A percentile compares a stretch with the other conserved stretches of the same genome.
Evolutionary conservation across 2,888 invertebrate species (phyloP).

Genomic region (Acrocyrtus sp.): DNA sequence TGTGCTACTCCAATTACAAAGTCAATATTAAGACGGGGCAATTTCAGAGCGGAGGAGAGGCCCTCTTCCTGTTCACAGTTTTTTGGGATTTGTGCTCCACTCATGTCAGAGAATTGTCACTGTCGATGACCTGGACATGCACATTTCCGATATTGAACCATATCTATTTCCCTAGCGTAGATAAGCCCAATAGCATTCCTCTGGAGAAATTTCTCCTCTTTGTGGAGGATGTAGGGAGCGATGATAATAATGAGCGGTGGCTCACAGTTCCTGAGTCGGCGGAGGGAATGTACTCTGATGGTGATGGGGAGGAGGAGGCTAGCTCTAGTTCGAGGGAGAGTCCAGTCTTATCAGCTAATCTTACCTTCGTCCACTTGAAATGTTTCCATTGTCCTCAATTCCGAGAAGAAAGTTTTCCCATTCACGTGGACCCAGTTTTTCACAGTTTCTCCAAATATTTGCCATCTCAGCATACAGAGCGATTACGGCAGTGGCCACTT

Average conservation of each 20-base stretch:
- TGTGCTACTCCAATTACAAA: slow-evolving; percentile 14
- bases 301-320: background rate
- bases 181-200: background rate
- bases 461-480: slow-evolving; percentile 33
- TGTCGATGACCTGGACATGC: slow-evolving; percentile 25
- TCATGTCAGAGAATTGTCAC: slow-evolving; percentile 1
- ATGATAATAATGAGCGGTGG: background rate
- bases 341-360: too few species aligned
- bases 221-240: slow-evolving; percentile 1
- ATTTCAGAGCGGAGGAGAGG: slow-evolving; percentile 3
- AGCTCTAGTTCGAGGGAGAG: background rate
- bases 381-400: slow-evolving; percentile 23
- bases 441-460: slow-evolving; percentile 15
- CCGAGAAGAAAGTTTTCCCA: slow-evolving; percentile 38
- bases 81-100: slow-evolving; percentile 20
- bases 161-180: background rate
- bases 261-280: background rate
- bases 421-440: slow-evolving; percentile 31
- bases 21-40: slow-evolving; percentile 13
- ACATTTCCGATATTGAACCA: background rate
- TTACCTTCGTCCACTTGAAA: slow-evolving; percentile 9
- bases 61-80: background rate
- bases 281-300: background rate
- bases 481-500: slow-evolving; percentile 39
- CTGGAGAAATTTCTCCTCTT: slow-evolving; percentile 5